Percentiles rank a stretch among this genome's conserved stretches.
These are phyloP conservation scores for Sepiola atlantica DNA, from an alignment of 2,888 invertebrate species.

Conservation along the genomic window DNA sequence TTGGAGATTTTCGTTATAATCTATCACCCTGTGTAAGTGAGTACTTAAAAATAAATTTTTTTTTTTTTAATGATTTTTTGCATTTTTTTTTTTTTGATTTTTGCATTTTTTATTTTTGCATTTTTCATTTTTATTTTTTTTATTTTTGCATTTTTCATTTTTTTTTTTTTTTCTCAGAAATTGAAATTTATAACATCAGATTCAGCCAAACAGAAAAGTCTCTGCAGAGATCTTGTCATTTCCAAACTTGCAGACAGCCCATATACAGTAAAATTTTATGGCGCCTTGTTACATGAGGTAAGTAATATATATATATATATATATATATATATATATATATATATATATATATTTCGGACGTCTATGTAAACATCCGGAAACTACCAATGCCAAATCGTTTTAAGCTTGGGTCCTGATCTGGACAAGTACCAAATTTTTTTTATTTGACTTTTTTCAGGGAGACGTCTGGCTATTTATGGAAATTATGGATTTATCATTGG, in stretches of 20 bases:
- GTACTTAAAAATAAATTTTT: background rate
- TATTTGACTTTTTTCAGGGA: background rate
- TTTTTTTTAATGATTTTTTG: background rate
- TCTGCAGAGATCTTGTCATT: background rate
- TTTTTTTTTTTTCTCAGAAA: background rate
- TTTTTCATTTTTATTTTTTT: background rate
- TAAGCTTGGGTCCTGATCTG: too few relatives aligned
- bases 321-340: too few relatives aligned
- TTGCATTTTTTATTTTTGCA: too few relatives aligned
- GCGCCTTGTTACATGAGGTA: background rate
- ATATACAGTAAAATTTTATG: conserved; percentile 13
- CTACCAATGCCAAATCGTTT: too few relatives aligned
- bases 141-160: background rate
- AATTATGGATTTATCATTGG: conserved; percentile 34
- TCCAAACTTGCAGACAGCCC: background rate
- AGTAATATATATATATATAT: background rate
- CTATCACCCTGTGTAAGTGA: too few relatives aligned
- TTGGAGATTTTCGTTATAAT: too few relatives aligned
- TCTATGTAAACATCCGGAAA: too few relatives aligned
- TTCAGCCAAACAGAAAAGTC: background rate
- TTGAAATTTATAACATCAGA: conserved; percentile 22
- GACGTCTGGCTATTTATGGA: conserved; percentile 41
- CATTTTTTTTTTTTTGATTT: background rate
- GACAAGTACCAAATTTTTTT: too few relatives aligned
- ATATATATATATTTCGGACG: too few relatives aligned